These are phyloP conservation scores for Barnardius zonarius DNA, from an alignment of 2,113 vertebrate species.

Conservation along the genomic window DNA sequence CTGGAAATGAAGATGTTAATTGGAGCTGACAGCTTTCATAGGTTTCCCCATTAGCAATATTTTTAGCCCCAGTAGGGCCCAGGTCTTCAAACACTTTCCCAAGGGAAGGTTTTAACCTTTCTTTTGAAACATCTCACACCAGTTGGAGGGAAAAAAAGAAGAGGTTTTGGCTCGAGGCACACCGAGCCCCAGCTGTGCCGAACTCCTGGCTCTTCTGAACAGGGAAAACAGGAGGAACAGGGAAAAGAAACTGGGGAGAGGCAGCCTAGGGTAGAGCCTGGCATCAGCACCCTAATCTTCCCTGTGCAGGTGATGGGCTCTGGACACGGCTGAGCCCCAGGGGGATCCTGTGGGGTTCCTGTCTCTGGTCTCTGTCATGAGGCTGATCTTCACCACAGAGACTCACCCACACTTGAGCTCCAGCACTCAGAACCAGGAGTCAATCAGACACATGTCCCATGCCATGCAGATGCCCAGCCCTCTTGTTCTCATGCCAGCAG, in stretches of 20 bases:
- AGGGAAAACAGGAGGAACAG: neutral
- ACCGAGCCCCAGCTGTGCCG: rapidly evolving
- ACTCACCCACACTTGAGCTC: rapidly evolving
- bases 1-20: conserved; percentile 66
- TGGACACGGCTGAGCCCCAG: rapidly evolving
- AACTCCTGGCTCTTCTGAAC: neutral
- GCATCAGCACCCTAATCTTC: neutral
- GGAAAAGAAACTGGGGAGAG: neutral
- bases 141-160: neutral
- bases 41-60: conserved; percentile 25
- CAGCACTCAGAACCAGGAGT: rapidly evolving
- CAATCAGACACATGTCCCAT: rapidly evolving
- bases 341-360: neutral
- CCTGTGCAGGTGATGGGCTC: rapidly evolving
- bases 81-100: conserved; percentile 38
- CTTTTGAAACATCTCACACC: conserved; percentile 1
- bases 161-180: neutral
- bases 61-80: conserved; percentile 31
- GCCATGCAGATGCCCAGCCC: rapidly evolving
- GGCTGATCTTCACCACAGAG: rapidly evolving
- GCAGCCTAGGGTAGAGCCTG: neutral
- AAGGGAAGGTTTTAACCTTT: conserved; percentile 51
- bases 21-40: conserved; percentile 40
- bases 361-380: rapidly evolving
- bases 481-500: neutral